Evolutionary conservation across 1,140 invertebrate genomes (phyloP), one percentile per base, ranked within the genome.

Genomic region (Brachionus sp.): DNA sequence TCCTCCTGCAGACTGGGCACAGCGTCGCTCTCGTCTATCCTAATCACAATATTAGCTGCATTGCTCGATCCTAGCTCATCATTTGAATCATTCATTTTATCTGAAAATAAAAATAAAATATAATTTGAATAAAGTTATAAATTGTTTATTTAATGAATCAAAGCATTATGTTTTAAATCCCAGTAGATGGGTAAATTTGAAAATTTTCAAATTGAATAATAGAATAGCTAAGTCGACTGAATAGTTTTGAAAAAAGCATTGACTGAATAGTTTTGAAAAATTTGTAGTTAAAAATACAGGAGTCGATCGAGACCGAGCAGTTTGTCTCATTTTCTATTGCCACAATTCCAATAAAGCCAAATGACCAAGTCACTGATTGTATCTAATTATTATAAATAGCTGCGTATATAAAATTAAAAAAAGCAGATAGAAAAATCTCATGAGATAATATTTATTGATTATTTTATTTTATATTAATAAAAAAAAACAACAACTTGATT

Each of bases 81-180:
- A 39, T 39, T 39, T 16, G 37, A 70, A 44, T 70, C 16, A n/a
- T 70, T 70, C 66, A 70, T 70, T 39, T 37, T 70, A 23, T 70
- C 66, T 70, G 5, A 39, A 70, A 37, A 66, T n/a, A 33, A 57
- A 6, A n/a, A 57, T 19, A 57, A 57, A 57, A 57, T 19, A 50
- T n/a, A 57, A 57, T 23, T 57, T 16, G 19, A 57, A 57, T 16
- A 19, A 57, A 57, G n/a, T 23, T 57, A 16, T 57, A 57, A 57
- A 57, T 57, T 57, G 50, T 57, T 57, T 57, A 57, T 57, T 57
- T 19, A 57, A 25, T 57, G 50, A 57, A 57, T 57, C 50, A 57
- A 57, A 57, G 50, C 50, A 57, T 57, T 57, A 57, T 57, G 50
- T 57, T 57, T 57, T 57, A 57, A 57, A 57, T 57, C 50, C 50